phyloP scores from a whole-genome alignment of 2,888 invertebrate genomes.

The Brassicogethes aeneus region DNA sequence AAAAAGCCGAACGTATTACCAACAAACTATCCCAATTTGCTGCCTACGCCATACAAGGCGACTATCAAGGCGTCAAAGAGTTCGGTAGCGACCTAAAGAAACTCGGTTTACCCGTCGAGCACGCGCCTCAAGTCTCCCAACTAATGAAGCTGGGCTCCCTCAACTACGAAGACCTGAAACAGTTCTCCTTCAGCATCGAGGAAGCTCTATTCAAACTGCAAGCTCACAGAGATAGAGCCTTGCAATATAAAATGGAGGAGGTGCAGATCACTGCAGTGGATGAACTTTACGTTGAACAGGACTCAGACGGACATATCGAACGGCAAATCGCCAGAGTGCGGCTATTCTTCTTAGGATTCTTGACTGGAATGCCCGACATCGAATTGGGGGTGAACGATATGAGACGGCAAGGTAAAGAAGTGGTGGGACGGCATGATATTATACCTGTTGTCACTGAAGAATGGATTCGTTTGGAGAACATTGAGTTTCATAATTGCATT shows the following conservation, averaged over 20 bases:
- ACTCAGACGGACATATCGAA: conserved; percentile 65
- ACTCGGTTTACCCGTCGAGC: conserved; percentile 91
- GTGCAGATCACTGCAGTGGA: conserved; percentile 91
- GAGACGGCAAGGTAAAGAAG: conserved; percentile 96
- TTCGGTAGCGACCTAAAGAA: conserved; percentile 89
- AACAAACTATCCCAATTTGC: conserved; percentile 90
- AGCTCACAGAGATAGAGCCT: conserved; percentile 79
- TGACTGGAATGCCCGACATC: conserved; percentile 92
- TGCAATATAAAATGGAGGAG: conserved; percentile 93
- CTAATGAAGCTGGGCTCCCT: conserved; percentile 92
- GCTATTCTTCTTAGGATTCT: conserved; percentile 91
- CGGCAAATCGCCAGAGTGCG: conserved; percentile 93
- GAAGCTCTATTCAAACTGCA: conserved; percentile 82
- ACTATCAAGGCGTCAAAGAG: conserved; percentile 85
- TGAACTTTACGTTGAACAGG: conserved; percentile 84
- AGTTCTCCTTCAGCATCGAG: conserved; percentile 85
- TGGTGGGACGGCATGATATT: conserved; percentile 97
- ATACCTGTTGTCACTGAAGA: conserved; percentile 98
- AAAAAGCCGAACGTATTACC: conserved; percentile 85
- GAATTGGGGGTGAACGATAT: conserved; percentile 97
- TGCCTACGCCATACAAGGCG: conserved; percentile 87
- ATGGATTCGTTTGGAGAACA: conserved; percentile 93
- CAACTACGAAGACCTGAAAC: conserved; percentile 80
- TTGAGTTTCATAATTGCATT: conserved; percentile 91
- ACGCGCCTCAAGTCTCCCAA: conserved; percentile 94